phyloP scores from a whole-genome alignment of 2,113 vertebrate genomes.

The Anguilla japonica region DNA sequence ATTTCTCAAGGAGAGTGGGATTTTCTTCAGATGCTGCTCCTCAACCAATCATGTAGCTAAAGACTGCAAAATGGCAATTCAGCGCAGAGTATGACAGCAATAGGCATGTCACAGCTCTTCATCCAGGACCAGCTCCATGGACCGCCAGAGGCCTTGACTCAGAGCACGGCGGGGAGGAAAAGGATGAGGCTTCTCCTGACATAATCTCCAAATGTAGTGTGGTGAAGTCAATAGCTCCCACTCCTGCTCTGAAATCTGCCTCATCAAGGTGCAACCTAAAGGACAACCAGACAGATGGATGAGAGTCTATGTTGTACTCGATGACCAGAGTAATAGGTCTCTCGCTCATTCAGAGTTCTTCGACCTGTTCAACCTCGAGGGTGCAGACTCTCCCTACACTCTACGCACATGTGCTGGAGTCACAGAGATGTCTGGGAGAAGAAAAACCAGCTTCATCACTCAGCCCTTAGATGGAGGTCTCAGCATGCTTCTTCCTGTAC shows the following conservation, averaged over 20 bases:
- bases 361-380: slow-evolving; percentile 27
- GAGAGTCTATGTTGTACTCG: slow-evolving; percentile 16
- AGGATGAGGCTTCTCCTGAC: neutral
- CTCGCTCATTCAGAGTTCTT: slow-evolving; percentile 31
- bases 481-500: neutral
- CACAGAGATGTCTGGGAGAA: slow-evolving; percentile 5
- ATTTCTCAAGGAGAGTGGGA: no score
- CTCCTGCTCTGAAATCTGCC: slow-evolving; percentile 31
- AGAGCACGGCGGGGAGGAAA: slow-evolving; percentile 23
- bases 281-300: slow-evolving; percentile 8
- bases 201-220: slow-evolving; percentile 13
- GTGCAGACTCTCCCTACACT: slow-evolving; percentile 4
- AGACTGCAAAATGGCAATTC: neutral
- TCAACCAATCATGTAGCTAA: no score
- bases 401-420: neutral
- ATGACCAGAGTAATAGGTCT: slow-evolving; percentile 24
- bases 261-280: slow-evolving; percentile 23
- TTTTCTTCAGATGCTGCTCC: no score
- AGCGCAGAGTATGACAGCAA: slow-evolving; percentile 22
- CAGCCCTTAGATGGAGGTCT: slow-evolving; percentile 4
- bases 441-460: slow-evolving; percentile 1
- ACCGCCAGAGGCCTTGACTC: neutral
- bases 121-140: slow-evolving; percentile 19
- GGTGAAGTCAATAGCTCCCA: neutral
- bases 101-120: slow-evolving; percentile 12